Conservation (phyloP, 2,113 vertebrate species). For the Indicator maculatus region DNA sequence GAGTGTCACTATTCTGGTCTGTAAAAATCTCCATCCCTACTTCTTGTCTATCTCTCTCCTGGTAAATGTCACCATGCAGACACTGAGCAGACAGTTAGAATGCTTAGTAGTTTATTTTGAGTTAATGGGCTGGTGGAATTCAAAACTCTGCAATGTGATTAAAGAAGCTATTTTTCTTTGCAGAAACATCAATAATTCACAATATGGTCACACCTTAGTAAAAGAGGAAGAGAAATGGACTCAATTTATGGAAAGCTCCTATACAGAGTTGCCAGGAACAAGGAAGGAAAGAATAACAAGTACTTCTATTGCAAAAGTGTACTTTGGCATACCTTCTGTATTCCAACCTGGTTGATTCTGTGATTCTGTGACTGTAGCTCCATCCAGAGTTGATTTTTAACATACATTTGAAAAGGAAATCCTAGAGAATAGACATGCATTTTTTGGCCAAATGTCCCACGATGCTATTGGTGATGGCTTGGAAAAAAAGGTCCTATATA, state of each 20-base stretch:
- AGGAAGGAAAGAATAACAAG: not conserved
- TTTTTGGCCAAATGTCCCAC: not conserved
- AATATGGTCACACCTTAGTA: not conserved
- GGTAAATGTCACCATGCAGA: constrained; percentile 24
- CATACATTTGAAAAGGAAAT: not conserved
- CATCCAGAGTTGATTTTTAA: not conserved
- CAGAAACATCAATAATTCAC: constrained; percentile 17
- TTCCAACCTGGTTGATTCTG: not conserved
- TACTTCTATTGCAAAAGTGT: not conserved
- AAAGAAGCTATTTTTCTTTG: constrained; percentile 12
- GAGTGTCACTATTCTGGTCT: constrained; percentile 19
- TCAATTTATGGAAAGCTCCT: not conserved
- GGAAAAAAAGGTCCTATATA: not conserved
- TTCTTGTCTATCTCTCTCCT: constrained; percentile 21
- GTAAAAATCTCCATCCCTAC: constrained; percentile 8
- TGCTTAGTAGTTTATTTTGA: constrained; percentile 48
- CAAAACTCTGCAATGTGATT: not conserved
- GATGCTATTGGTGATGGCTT: not conserved
- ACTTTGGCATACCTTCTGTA: not conserved
- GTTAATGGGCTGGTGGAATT: constrained; percentile 23
- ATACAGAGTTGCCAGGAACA: not conserved
- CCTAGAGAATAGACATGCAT: not conserved
- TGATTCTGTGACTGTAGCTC: not conserved
- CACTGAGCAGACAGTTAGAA: constrained; percentile 21
- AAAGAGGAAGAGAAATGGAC: not conserved